Conservation (phyloP, 2,888 invertebrate species). For the Euplagia quadripunctaria region DNA sequence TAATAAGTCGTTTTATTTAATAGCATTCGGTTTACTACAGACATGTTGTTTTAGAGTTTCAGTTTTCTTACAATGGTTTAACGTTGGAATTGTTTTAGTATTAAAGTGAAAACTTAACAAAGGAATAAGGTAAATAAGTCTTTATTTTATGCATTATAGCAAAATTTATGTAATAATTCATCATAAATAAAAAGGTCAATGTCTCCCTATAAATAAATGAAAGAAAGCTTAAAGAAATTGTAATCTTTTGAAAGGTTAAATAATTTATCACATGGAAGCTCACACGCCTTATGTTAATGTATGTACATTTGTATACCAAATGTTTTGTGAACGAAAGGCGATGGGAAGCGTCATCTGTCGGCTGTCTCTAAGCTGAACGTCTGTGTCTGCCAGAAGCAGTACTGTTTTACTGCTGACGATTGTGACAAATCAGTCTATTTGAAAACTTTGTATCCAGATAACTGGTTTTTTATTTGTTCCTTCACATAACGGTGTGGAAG, state of each 20-base stretch:
- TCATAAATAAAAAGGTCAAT: background rate
- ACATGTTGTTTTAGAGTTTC: too few species aligned
- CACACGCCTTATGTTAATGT: conserved; percentile 4
- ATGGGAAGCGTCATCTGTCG: conserved; percentile 40
- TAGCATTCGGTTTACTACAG: too few species aligned
- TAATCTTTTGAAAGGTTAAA: conserved; percentile 8
- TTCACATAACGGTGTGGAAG: background rate
- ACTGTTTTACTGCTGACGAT: conserved; percentile 16
- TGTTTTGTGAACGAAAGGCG: conserved; percentile 6
- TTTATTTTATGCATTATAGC: too few species aligned
- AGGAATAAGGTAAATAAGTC: too few species aligned
- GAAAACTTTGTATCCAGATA: background rate
- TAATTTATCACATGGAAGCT: conserved; percentile 13
- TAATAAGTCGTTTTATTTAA: too few species aligned
- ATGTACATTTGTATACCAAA: conserved; percentile 5
- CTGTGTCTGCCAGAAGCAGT: conserved; percentile 1
- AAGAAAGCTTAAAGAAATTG: background rate
- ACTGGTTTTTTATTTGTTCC: background rate
- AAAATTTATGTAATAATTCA: background rate
- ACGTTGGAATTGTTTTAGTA: too few species aligned
- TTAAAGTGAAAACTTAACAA: too few species aligned
- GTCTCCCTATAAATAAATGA: background rate
- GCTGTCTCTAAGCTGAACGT: conserved; percentile 11
- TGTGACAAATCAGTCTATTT: background rate
- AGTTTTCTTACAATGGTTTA: too few species aligned